phyloP scores from a whole-genome alignment of 2,888 invertebrate genomes.

The Acanthosepion esculentum region DNA sequence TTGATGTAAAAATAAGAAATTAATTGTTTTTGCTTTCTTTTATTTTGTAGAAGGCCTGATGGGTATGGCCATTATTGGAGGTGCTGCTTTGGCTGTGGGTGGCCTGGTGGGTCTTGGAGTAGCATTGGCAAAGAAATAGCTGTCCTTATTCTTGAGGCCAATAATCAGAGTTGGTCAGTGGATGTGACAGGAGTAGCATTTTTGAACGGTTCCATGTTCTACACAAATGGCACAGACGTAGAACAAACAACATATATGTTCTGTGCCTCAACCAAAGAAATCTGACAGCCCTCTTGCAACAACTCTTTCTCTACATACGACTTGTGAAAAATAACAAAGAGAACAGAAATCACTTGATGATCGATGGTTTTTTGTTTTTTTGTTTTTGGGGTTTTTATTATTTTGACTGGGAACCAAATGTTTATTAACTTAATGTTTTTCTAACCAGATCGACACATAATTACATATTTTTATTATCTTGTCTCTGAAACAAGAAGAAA shows the following conservation, averaged over 20 bases:
- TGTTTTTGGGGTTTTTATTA: not conserved
- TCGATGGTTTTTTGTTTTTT: not conserved
- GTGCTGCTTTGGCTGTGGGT: slow-evolving; percentile 84
- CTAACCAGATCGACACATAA: slow-evolving; percentile 5
- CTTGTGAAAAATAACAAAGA: not conserved
- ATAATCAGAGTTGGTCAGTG: not conserved
- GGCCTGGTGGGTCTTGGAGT: slow-evolving; percentile 85
- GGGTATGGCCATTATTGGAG: slow-evolving; percentile 92
- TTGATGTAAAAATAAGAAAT: too few relatives aligned
- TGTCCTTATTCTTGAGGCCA: not conserved
- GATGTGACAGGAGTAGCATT: not conserved
- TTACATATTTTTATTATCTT: too few relatives aligned
- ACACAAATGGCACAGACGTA: not conserved
- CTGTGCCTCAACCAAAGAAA: not conserved
- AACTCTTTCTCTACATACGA: not conserved
- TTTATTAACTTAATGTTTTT: not conserved
- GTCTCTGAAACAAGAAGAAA: too few relatives aligned
- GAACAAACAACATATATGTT: not conserved
- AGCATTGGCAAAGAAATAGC: slow-evolving; percentile 79
- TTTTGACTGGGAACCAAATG: not conserved
- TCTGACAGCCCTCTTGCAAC: not conserved
- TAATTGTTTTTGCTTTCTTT: slow-evolving; percentile 53
- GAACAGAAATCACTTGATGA: not conserved
- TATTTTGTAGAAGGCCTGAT: slow-evolving; percentile 84
- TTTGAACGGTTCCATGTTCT: not conserved